Evolutionary conservation across 2,888 invertebrate species (phyloP), one percentile per base, ranked within the genome.

Genomic region (Limnephilus rhombicus): DNA sequence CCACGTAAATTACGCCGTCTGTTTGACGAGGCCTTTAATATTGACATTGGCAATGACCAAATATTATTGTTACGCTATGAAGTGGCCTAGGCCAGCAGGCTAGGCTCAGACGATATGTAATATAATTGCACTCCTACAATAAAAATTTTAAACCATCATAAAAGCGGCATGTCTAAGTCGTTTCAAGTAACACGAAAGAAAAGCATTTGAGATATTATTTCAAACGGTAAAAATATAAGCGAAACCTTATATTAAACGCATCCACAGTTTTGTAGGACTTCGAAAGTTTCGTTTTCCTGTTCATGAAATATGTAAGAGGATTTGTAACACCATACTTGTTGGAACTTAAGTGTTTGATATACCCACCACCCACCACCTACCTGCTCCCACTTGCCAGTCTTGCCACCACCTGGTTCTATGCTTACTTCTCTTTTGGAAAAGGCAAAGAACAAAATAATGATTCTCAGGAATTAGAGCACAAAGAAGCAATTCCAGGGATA

Each of bases 201-300:
- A 85, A 41, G 37, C n/a, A 41, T 41, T 24, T n/a, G 2, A 41
- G 18, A 41, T 45, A 41, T n/a, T 37, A 41, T 85, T 37, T 85
- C 41, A 85, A n/a, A 2, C n/a, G 3, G 37, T 85, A 11, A 41
- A 37, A 85, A n/a, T 18, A 37, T 45, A 49, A 83, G 9, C n/a
- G 49, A 53, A 90, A 37, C 80, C 90, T 68, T 41, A 53, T 85
- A 41, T 90, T 41, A 83, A 49, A 90, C 85, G 83, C 85, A 80
- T 85, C 90, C 90, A 83, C 68, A 34, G 68, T 41, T 34, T 85
- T 90, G 90, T 90, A 85, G 68, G 90, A 85, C 83, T 90, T 90
- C 90, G 41, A 49, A 90, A 83, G 90, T 85, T 85, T 90, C 85
- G 68, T 68, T 68, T 68, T 68, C 68, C 68, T 68, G 68, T 68